Evolutionary conservation across 2,113 vertebrate species (phyloP).

Genomic region (Gymnobelideus leadbeateri): DNA sequence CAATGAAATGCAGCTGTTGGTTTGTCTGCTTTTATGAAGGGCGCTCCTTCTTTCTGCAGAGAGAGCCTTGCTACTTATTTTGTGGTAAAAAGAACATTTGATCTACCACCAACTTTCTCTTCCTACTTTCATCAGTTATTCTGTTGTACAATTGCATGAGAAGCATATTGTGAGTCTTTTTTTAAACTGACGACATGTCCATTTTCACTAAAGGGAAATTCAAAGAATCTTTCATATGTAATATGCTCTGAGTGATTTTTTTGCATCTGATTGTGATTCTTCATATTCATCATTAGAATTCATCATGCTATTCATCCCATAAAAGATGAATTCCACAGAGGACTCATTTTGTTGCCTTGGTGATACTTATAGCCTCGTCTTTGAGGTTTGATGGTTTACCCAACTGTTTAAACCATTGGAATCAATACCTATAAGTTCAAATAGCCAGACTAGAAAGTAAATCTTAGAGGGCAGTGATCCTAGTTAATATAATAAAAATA

Average conservation of each 20-base stretch:
- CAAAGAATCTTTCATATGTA: background rate
- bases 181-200: slow-evolving; percentile 29
- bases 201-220: background rate
- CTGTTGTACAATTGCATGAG: background rate
- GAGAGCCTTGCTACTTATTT: slow-evolving; percentile 44
- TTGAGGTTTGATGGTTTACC: background rate
- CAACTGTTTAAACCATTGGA: slow-evolving; percentile 15
- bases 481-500: background rate
- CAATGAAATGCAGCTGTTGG: slow-evolving; percentile 4
- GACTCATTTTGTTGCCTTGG: slow-evolving; percentile 4
- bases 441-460: background rate
- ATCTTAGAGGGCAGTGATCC: background rate
- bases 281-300: slow-evolving; percentile 38
- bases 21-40: slow-evolving; percentile 8
- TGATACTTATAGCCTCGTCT: slow-evolving; percentile 25
- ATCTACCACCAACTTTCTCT: background rate
- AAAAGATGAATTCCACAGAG: slow-evolving; percentile 43
- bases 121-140: background rate
- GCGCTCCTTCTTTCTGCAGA: slow-evolving; percentile 24
- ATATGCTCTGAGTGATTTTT: slow-evolving; percentile 12
- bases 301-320: slow-evolving; percentile 34
- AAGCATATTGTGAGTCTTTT: background rate
- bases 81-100: background rate
- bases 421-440: background rate
- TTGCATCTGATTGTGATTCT: background rate